Conservation (phyloP, 2,797 vertebrate species). For the Peromyscus nudipes region DNA sequence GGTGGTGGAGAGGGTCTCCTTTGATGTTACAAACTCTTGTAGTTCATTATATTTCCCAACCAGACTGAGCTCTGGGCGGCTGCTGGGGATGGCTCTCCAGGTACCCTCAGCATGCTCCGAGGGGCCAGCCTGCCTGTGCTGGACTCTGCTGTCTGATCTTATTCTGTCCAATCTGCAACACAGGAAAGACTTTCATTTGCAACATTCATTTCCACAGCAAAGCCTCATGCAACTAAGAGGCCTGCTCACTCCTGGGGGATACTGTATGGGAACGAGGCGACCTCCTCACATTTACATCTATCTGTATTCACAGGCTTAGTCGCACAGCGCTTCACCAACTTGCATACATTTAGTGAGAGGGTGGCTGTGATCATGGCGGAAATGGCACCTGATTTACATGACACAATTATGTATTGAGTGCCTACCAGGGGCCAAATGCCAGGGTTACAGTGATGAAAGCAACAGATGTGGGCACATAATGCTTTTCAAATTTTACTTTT, state of each 20-base stretch:
- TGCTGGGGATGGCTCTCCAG: slow-evolving; percentile 32
- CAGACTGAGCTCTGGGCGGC: not conserved
- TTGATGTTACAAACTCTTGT: slow-evolving; percentile 53
- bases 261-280: slow-evolving; percentile 30
- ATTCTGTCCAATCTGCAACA: not conserved
- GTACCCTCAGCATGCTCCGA: not conserved
- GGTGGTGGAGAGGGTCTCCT: not conserved
- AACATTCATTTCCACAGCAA: not conserved
- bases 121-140: not conserved
- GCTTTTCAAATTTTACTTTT: slow-evolving; percentile 55
- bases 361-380: not conserved
- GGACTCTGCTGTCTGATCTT: not conserved
- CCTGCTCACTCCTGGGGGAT: not conserved
- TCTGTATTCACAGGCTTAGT: slow-evolving; percentile 38
- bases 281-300: slow-evolving; percentile 2
- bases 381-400: slow-evolving; percentile 23
- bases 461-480: not conserved
- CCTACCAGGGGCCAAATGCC: not conserved
- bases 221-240: not conserved
- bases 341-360: not conserved
- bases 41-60: slow-evolving; percentile 53
- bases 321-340: slow-evolving; percentile 2
- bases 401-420: slow-evolving; percentile 19
- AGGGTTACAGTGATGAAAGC: not conserved
- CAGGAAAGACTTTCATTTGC: not conserved